Evolutionary conservation across 2,797 vertebrate genomes (phyloP).

Genomic region (Buphagus erythrorhynchus): DNA sequence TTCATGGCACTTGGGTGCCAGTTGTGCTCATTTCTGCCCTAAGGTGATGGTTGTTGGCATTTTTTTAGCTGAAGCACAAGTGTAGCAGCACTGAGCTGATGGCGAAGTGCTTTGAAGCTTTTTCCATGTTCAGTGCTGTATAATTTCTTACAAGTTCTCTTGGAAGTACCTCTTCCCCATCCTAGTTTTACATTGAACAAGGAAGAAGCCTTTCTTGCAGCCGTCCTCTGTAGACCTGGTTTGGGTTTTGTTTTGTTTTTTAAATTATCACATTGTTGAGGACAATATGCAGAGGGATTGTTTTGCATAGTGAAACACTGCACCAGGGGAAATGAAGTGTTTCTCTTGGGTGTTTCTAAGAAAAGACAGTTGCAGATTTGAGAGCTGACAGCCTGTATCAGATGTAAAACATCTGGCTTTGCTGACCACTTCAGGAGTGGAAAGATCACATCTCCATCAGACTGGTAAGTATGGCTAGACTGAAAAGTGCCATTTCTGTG

Average conservation of each 20-base stretch:
- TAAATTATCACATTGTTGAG: not conserved
- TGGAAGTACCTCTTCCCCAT: not conserved
- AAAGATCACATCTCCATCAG: not conserved
- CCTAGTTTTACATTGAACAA: not conserved
- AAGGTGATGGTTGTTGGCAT: not conserved
- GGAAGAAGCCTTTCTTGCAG: not conserved
- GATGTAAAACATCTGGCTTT: not conserved
- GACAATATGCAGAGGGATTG: not conserved
- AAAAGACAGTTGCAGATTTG: not conserved
- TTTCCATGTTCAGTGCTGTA: not conserved
- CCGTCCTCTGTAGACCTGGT: not conserved
- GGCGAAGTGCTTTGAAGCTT: not conserved
- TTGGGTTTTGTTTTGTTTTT: not conserved
- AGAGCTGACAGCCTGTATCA: not conserved
- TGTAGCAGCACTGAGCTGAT: not conserved
- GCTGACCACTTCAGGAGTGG: not conserved
- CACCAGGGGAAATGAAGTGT: not conserved
- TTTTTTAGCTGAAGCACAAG: not conserved
- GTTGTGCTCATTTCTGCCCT: not conserved
- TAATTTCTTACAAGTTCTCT: not conserved
- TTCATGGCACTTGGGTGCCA: not conserved
- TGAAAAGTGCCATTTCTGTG: not conserved
- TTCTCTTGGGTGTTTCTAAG: not conserved
- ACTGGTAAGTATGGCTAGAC: not conserved
- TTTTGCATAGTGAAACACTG: not conserved